These are phyloP conservation scores for Ascaphus truei DNA, from an alignment of 2,113 vertebrate species.

Conservation along the genomic window DNA sequence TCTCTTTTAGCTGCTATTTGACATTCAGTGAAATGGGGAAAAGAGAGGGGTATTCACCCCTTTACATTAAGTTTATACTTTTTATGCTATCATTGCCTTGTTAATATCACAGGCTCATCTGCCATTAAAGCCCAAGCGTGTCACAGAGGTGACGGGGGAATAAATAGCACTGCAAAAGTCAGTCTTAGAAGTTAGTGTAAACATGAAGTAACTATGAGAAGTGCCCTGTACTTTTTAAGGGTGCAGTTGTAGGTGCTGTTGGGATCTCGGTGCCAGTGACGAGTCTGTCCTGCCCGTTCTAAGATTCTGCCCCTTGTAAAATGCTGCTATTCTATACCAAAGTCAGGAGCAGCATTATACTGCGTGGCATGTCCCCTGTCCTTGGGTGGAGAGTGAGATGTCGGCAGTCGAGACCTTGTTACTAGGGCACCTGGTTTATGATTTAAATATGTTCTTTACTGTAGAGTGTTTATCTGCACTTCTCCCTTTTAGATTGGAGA, in stretches of 20 bases:
- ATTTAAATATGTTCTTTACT: too few species aligned
- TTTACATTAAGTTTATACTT: slow-evolving; percentile 13
- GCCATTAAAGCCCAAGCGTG: background rate
- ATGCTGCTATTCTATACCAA: background rate
- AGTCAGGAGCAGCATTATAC: background rate
- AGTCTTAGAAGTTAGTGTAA: background rate
- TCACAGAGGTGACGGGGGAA: background rate
- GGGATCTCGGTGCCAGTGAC: background rate
- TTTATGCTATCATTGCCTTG: slow-evolving; percentile 3
- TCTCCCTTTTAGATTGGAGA: too few species aligned
- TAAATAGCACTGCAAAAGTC: background rate
- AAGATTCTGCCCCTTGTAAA: background rate
- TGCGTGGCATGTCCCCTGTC: background rate
- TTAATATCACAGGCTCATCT: background rate
- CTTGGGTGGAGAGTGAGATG: too few species aligned
- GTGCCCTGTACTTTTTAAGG: background rate
- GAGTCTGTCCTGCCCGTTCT: background rate
- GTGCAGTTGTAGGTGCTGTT: background rate
- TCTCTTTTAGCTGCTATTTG: slow-evolving; percentile 3
- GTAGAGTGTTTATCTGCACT: too few species aligned
- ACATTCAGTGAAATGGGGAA: slow-evolving; percentile 1
- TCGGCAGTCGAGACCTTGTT: too few species aligned
- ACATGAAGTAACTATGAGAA: background rate
- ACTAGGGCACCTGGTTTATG: too few species aligned
- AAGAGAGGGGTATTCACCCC: background rate